Percentiles rank a stretch among this genome's conserved stretches.
Conservation (phyloP, 2,888 invertebrate species). For the Orthonevra nobilis region DNA sequence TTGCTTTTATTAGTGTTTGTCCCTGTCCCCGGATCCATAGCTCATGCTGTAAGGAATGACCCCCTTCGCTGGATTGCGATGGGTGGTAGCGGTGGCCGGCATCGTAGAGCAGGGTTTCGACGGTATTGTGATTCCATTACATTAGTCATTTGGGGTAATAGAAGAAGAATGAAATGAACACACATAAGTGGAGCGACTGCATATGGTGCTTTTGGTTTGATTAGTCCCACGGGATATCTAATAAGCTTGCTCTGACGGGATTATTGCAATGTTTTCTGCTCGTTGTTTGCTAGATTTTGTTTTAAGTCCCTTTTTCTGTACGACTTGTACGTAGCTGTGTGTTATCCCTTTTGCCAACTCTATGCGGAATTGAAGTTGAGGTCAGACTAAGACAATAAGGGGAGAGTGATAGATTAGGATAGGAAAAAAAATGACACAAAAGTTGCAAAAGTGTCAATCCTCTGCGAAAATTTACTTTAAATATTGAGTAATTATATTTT, state of each 20-base stretch:
- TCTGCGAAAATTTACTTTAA: too few species aligned
- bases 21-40: constrained; percentile 22
- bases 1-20: constrained; percentile 46
- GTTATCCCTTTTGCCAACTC: constrained; percentile 16
- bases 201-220: constrained; percentile 68
- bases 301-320: neutral
- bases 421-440: neutral
- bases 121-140: constrained; percentile 64
- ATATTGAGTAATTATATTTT: too few species aligned
- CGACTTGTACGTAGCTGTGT: neutral
- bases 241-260: constrained; percentile 57
- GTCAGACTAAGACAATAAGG: neutral
- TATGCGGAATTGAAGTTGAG: neutral
- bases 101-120: constrained; percentile 1
- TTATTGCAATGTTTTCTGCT: constrained; percentile 35
- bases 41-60: constrained; percentile 12
- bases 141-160: constrained; percentile 70
- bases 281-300: constrained; percentile 36
- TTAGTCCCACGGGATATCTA: constrained; percentile 67
- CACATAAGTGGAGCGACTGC: constrained; percentile 60
- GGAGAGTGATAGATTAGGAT: constrained; percentile 18
- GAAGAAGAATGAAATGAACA: constrained; percentile 61
- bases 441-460: too few species aligned
- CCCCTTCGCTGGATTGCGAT: too few species aligned
- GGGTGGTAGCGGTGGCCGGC: neutral